These are phyloP conservation scores for Lasioglossum oenotherae DNA, from an alignment of 2,888 invertebrate species.

Conservation along the genomic window DNA sequence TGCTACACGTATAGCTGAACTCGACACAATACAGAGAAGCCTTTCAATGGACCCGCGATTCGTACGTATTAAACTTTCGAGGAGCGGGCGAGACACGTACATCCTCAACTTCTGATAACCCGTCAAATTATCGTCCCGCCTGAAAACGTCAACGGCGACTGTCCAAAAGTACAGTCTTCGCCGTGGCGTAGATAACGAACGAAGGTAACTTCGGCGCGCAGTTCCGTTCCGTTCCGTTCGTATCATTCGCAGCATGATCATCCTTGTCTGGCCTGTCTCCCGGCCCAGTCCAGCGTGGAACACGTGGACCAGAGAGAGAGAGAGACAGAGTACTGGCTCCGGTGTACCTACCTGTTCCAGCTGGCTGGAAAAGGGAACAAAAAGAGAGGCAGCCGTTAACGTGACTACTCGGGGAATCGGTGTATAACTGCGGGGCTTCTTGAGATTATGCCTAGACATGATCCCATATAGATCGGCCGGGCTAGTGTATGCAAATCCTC, in stretches of 20 bases:
- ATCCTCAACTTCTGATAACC: conserved; percentile 1
- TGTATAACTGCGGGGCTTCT: conserved; percentile 69
- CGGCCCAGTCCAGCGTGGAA: background rate
- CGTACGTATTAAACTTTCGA: conserved; percentile 4
- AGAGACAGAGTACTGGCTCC: background rate
- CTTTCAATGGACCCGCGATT: conserved; percentile 5
- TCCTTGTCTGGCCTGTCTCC: background rate
- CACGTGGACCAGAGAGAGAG: background rate
- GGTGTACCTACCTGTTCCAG: background rate
- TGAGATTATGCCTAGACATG: conserved; percentile 81
- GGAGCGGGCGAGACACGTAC: background rate
- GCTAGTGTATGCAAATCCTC: conserved; percentile 80
- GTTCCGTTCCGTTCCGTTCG: background rate
- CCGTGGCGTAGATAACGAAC: conserved; percentile 20
- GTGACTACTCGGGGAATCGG: conserved; percentile 65
- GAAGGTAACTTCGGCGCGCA: background rate
- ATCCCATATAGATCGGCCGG: conserved; percentile 77
- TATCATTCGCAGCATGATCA: background rate
- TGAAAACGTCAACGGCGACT: conserved; percentile 29
- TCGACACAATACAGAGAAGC: conserved; percentile 3
- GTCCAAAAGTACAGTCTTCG: conserved; percentile 38
- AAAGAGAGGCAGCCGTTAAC: conserved; percentile 49
- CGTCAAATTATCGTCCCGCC: conserved; percentile 15
- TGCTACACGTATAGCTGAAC: background rate
- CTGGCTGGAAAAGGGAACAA: conserved; percentile 16